Evolutionary conservation across 37 sponge, comb jelly and placozoan genomes (phyloP).

Genomic region (Chondrilla cf. caribensis): DNA sequence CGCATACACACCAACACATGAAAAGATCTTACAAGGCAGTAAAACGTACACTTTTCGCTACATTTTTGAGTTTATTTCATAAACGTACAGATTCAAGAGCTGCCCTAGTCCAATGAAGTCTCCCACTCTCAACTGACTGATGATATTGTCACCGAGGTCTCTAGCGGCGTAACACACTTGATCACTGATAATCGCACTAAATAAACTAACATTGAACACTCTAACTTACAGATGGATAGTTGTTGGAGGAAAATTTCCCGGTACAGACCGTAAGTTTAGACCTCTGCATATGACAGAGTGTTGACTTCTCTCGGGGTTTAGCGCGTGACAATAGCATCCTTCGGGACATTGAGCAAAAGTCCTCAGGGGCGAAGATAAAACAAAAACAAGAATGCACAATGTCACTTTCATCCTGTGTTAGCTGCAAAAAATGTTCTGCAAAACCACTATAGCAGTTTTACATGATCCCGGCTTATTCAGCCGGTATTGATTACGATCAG

Average conservation of each 20-base stretch:
- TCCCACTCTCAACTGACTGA: constrained; percentile 7
- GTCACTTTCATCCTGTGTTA: too few species aligned
- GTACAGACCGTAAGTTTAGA: not conserved
- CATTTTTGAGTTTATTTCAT: not conserved
- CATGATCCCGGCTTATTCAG: too few species aligned
- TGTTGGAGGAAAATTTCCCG: not conserved
- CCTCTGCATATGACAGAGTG: not conserved
- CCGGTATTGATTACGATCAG: too few species aligned
- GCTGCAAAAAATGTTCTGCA: not conserved
- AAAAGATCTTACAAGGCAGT: too few species aligned
- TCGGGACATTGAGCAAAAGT: not conserved
- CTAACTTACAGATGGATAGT: constrained; percentile 45
- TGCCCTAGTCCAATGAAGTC: constrained; percentile 23
- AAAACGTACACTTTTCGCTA: too few species aligned
- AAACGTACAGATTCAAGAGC: constrained; percentile 34
- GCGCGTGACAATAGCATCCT: not conserved
- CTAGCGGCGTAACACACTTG: not conserved
- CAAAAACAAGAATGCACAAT: too few species aligned
- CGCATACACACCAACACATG: too few species aligned
- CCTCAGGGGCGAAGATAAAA: too few species aligned
- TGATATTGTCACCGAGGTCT: constrained; percentile 41
- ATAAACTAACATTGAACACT: not conserved
- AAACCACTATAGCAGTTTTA: not conserved
- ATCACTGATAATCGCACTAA: not conserved
- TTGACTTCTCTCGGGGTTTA: constrained; percentile 6